Evolutionary conservation across 2,888 invertebrate species (phyloP), one percentile per base, ranked within the genome.

Genomic region (Phyllotreta cruciferae): DNA sequence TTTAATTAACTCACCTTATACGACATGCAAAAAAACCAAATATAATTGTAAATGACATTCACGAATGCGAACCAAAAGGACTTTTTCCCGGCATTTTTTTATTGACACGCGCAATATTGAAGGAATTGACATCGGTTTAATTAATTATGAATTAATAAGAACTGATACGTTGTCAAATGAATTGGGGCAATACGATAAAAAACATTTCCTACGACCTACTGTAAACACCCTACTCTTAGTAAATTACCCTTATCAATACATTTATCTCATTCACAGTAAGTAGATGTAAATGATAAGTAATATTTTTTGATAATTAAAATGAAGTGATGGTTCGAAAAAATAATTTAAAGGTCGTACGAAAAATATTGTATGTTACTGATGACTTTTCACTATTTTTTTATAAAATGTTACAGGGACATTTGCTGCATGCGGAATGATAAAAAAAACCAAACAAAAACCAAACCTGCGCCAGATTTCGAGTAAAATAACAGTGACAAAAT

Each of bases 21-120:
- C 10, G 6, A 9, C 49, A 49, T 49, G 49, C 49, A 49, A 49
- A 49, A 44, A 49, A 49, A 49, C 34, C n/a, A 13, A 37, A 56
- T 41, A 55, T 41, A 55, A 55, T 55, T 56, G 44, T 24, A 14
- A 47, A 47, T 50, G 57, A 57, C 57, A 57, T 50, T 57, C 50
- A 57, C 45, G n/a, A 14, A 47, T 24, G 10, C 36, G 52, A 52
- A 52, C 14, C 24, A 24, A 24, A 24, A 3, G 24, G 53, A 14
- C 53, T 24, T 53, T 9, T 53, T 44, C n/a, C 5, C 24, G 11
- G n/a, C 13, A 10, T 55, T 10, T 14, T 39, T 55, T n/a, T 14
- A 8, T 6, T 56, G 10, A 44, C 38, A 39, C 9, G 35, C 1
- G n/a, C 6, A 9, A 24, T 24, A 24, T 24, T 4, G 24, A 24